These are phyloP conservation scores for Silurus lanzhouensis DNA, from an alignment of 2,797 vertebrate species.

Conservation along the genomic window DNA sequence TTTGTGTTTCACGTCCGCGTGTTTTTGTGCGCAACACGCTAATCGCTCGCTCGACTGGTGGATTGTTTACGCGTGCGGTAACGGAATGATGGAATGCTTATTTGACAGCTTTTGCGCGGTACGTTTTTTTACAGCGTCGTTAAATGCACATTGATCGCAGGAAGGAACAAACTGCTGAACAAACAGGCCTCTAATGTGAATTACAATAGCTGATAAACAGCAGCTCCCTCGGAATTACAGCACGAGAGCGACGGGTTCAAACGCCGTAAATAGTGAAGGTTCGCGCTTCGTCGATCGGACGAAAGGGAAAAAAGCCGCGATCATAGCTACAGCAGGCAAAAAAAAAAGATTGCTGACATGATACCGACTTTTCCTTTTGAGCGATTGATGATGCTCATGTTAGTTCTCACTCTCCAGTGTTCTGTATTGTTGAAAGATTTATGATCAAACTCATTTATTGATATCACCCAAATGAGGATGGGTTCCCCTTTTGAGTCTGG, in stretches of 20 bases:
- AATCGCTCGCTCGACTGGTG: constrained; percentile 20
- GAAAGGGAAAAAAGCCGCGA: no score
- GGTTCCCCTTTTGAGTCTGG: no score
- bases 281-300: no score
- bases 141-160: constrained; percentile 34
- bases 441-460: no score
- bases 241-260: background rate
- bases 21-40: constrained; percentile 5
- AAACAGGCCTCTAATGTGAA: constrained; percentile 27
- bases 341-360: no score
- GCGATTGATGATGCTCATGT: no score
- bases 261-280: background rate
- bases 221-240: background rate
- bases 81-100: constrained; percentile 24
- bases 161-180: constrained; percentile 31
- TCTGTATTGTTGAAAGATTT: no score
- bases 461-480: no score
- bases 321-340: no score
- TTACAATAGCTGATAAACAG: constrained; percentile 13
- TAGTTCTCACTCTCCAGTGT: no score
- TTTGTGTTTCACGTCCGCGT: background rate
- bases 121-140: constrained; percentile 27
- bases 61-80: background rate
- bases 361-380: no score
- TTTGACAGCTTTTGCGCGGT: constrained; percentile 30